Evolutionary conservation across 1,140 invertebrate genomes (phyloP).

Genomic region (Conus ventricosus): DNA sequence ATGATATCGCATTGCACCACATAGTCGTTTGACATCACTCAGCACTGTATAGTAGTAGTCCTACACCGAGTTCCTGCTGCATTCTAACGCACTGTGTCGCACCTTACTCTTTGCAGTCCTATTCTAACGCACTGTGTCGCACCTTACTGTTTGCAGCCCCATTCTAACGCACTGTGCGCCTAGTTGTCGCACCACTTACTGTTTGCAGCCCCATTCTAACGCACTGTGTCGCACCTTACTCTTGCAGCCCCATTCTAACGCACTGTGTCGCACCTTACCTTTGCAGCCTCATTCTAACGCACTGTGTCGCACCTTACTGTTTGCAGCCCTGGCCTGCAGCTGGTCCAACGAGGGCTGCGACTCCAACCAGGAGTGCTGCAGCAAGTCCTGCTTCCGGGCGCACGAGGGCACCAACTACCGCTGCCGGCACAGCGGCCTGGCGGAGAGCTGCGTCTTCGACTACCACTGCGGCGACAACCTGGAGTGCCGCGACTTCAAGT

Average conservation of each 20-base stretch:
- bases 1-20: too few relatives aligned
- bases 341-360: conserved; percentile 61
- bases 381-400: conserved; percentile 46
- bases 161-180: too few relatives aligned
- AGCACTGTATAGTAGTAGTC: too few relatives aligned
- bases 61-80: too few relatives aligned
- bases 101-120: too few relatives aligned
- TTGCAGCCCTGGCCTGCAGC: conserved; percentile 47
- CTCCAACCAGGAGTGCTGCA: conserved; percentile 53
- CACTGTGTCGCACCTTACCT: too few relatives aligned
- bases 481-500: conserved; percentile 49
- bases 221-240: neutral
- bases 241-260: neutral
- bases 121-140: too few relatives aligned
- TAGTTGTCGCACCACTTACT: neutral
- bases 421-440: conserved; percentile 52
- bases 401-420: conserved; percentile 56
- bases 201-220: neutral
- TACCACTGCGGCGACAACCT: conserved; percentile 59
- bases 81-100: too few relatives aligned
- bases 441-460: conserved; percentile 53
- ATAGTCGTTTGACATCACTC: too few relatives aligned
- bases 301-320: neutral
- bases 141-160: too few relatives aligned
- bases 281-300: neutral